phyloP scores from a whole-genome alignment of 2,888 invertebrate species.

The Congeria kusceri region DNA sequence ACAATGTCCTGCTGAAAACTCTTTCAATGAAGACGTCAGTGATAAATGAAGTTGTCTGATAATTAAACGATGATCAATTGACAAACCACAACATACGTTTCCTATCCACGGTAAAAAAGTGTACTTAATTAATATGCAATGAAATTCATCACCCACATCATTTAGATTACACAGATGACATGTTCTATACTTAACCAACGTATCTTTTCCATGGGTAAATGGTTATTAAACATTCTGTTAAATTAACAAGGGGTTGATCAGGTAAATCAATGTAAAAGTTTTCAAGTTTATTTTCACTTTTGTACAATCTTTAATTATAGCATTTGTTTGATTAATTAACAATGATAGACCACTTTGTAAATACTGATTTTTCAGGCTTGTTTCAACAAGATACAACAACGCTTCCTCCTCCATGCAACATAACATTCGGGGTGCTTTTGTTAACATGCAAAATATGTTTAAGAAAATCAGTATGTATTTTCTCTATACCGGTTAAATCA shows the following conservation, averaged over 20 bases:
- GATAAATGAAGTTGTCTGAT: too few species aligned
- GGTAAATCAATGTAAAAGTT: not conserved
- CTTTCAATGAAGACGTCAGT: too few species aligned
- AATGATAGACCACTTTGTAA: not conserved
- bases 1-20: too few species aligned
- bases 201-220: too few species aligned
- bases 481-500: not conserved
- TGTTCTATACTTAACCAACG: too few species aligned
- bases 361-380: not conserved
- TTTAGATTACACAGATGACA: too few species aligned
- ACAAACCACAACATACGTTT: too few species aligned
- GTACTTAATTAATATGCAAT: too few species aligned
- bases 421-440: constrained; percentile 7
- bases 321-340: not conserved
- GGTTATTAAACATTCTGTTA: too few species aligned
- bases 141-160: too few species aligned
- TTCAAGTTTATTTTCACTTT: not conserved
- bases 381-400: not conserved
- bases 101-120: too few species aligned
- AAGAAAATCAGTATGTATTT: constrained; percentile 17
- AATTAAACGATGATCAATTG: too few species aligned
- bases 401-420: not conserved
- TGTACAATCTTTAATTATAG: not conserved
- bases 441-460: constrained; percentile 15
- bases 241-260: not conserved